Percentiles rank a stretch among this genome's conserved stretches.
These are phyloP conservation scores for Staurois parvus DNA, from an alignment of 2,797 vertebrate species.

Conservation along the genomic window DNA sequence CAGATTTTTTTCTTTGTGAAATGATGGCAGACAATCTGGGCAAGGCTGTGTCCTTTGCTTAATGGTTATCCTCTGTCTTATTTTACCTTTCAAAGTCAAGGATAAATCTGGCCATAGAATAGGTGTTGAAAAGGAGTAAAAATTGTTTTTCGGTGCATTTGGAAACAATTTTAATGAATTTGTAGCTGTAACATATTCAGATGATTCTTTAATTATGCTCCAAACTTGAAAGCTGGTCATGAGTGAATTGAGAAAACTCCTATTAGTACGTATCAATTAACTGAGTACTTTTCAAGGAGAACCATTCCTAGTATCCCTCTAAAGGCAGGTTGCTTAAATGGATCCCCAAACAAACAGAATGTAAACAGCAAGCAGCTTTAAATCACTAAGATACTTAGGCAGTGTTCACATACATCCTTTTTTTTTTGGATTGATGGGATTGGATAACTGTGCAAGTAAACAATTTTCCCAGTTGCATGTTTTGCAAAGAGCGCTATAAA, in stretches of 20 bases:
- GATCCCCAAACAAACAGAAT: not conserved
- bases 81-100: not conserved
- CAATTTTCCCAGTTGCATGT: constrained; percentile 10
- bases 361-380: not conserved
- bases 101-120: not conserved
- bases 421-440: constrained; percentile 3
- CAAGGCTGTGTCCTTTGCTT: not conserved
- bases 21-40: not conserved
- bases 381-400: constrained; percentile 4
- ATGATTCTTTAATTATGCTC: constrained; percentile 3
- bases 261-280: constrained; percentile 27
- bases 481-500: constrained; percentile 24
- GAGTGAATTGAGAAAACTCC: not conserved
- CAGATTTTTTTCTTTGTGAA: not conserved
- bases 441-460: constrained; percentile 13
- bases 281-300: constrained; percentile 46
- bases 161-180: not conserved
- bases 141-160: not conserved
- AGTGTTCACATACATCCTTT: not conserved
- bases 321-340: constrained; percentile 6
- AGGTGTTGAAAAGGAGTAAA: not conserved
- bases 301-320: not conserved
- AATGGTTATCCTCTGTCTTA: not conserved
- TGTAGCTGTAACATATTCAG: not conserved
- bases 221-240: constrained; percentile 6